A percentile compares a stretch with the other conserved stretches of the same genome.
Conservation (phyloP, 2,113 vertebrate species). For the Phodopus roborovskii region DNA sequence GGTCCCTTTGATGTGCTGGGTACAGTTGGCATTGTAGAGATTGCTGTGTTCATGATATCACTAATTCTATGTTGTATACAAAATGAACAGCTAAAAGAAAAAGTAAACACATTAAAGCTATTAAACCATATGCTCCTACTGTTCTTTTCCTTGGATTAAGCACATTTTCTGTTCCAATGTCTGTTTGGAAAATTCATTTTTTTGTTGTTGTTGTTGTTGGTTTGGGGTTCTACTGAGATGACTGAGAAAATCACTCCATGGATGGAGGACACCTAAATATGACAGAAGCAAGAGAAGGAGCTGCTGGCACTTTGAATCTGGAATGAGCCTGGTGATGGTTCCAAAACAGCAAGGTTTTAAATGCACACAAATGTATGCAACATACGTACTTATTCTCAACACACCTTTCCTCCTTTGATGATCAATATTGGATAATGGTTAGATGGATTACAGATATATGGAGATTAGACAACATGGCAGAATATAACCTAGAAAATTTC, state of each 20-base stretch:
- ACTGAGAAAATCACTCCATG: background rate
- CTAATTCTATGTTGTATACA: conserved; percentile 90
- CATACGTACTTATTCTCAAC: background rate
- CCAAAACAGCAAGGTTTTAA: background rate
- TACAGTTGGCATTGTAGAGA: conserved; percentile 79
- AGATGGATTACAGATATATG: background rate
- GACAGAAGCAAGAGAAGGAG: background rate
- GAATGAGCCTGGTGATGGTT: background rate
- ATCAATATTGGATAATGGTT: background rate
- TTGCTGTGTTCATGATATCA: conserved; percentile 83
- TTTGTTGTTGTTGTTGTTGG: background rate
- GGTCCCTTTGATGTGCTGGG: conserved; percentile 69
- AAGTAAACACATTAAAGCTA: conserved; percentile 84
- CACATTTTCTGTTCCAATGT: background rate
- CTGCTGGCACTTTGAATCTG: background rate
- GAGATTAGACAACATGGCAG: background rate
- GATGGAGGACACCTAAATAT: background rate
- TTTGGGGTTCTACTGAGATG: background rate
- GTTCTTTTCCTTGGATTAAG: conserved; percentile 46
- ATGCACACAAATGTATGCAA: background rate
- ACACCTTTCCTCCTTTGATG: background rate
- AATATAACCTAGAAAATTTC: background rate
- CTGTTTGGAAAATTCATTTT: background rate
- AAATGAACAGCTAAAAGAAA: conserved; percentile 86
- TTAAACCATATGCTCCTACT: conserved; percentile 65